These are phyloP conservation scores for Borostomias antarcticus DNA, from an alignment of 2,797 vertebrate genomes.

Conservation along the genomic window DNA sequence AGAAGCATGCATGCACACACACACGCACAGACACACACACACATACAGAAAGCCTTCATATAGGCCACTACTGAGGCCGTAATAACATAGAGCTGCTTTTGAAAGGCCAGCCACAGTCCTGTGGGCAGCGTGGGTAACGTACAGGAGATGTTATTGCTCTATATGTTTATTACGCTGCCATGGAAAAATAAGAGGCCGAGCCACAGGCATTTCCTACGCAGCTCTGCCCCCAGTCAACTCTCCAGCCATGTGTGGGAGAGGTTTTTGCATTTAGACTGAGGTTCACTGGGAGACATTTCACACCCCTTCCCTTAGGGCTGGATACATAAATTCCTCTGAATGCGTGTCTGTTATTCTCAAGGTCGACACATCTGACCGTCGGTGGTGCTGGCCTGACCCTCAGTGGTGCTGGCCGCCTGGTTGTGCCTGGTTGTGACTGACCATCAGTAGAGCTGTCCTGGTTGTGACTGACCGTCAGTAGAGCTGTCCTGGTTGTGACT, in stretches of 20 bases:
- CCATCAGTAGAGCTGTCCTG: too few species aligned
- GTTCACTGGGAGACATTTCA: constrained; percentile 37
- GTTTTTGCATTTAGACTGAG: constrained; percentile 25
- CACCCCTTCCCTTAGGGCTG: constrained; percentile 50
- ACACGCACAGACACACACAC: constrained; percentile 33
- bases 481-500: too few species aligned
- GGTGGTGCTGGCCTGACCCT: too few species aligned
- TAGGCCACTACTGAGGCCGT: constrained; percentile 33
- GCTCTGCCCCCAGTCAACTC: constrained; percentile 44
- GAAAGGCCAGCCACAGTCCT: constrained; percentile 42
- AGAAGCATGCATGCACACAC: neutral
- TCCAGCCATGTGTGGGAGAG: constrained; percentile 30
- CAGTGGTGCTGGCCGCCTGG: too few species aligned
- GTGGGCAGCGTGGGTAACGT: neutral
- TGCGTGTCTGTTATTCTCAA: constrained; percentile 1
- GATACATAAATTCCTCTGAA: constrained; percentile 21
- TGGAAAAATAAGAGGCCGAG: constrained; percentile 61
- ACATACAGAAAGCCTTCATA: constrained; percentile 45
- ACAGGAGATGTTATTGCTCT: constrained; percentile 56
- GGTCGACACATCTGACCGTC: too few species aligned
- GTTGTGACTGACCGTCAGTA: too few species aligned
- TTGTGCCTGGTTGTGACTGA: too few species aligned
- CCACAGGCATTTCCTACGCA: constrained; percentile 66
- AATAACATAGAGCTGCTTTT: constrained; percentile 53
- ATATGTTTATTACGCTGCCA: constrained; percentile 67